Percentiles rank a stretch among this genome's conserved stretches.
Conservation (phyloP, 1,140 invertebrate species). For the Dendroctonus ponderosae region DNA sequence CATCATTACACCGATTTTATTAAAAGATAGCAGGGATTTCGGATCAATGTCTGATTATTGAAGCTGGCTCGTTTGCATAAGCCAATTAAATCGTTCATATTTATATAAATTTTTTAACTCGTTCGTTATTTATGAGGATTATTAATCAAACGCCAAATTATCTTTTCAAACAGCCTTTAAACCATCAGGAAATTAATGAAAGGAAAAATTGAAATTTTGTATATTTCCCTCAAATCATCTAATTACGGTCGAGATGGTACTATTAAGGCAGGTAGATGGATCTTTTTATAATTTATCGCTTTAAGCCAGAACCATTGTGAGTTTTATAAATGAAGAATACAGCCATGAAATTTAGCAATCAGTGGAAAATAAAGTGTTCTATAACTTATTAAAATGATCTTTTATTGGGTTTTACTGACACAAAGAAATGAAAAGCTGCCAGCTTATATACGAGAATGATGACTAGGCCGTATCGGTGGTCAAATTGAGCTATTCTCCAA, state of each 20-base stretch:
- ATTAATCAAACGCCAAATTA: constrained; percentile 23
- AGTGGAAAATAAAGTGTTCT: constrained; percentile 42
- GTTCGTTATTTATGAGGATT: not conserved
- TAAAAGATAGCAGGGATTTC: too few species aligned
- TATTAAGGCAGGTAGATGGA: constrained; percentile 41
- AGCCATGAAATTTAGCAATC: constrained; percentile 40
- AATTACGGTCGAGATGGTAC: constrained; percentile 34
- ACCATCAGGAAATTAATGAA: constrained; percentile 17
- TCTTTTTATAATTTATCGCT: constrained; percentile 41
- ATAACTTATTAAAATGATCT: constrained; percentile 40
- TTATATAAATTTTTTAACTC: too few species aligned
- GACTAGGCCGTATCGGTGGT: not conserved
- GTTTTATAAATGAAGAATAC: constrained; percentile 43
- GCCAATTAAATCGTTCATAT: too few species aligned
- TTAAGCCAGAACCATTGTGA: constrained; percentile 39
- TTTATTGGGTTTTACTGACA: constrained; percentile 39
- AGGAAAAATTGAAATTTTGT: constrained; percentile 16
- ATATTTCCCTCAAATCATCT: constrained; percentile 21
- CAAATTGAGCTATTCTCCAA: constrained; percentile 28
- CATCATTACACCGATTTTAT: too few species aligned
- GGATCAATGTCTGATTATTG: too few species aligned
- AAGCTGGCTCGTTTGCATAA: too few species aligned
- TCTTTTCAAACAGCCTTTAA: constrained; percentile 20
- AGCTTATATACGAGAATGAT: constrained; percentile 11
- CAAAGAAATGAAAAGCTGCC: constrained; percentile 20